A percentile compares a stretch with the other conserved stretches of the same genome.
Evolutionary conservation across 2,797 vertebrate genomes (phyloP).

Genomic region (Botia kubotai): DNA sequence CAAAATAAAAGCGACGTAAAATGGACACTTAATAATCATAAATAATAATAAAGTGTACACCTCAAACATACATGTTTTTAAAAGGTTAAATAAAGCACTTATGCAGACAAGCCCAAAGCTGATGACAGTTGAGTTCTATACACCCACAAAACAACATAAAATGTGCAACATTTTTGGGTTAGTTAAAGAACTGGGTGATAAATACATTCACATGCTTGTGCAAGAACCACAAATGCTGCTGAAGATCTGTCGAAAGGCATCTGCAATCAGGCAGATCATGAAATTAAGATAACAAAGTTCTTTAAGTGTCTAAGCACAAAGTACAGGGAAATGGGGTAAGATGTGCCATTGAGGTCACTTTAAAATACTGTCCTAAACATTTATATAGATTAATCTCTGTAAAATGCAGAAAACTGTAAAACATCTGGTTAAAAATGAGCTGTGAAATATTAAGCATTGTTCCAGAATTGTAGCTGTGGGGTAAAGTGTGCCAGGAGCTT

Average conservation of each 20-base stretch:
- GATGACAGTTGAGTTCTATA: neutral
- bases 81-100: conserved; percentile 65
- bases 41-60: conserved; percentile 61
- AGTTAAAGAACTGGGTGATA: neutral
- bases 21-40: conserved; percentile 39
- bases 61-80: conserved; percentile 8
- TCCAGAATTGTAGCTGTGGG: neutral
- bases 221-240: conserved; percentile 20
- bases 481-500: neutral
- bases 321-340: neutral
- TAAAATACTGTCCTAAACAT: too few species aligned
- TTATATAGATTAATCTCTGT: too few species aligned
- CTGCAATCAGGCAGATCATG: conserved; percentile 9
- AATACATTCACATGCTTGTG: conserved; percentile 45
- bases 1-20: neutral
- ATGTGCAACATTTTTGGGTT: conserved; percentile 9
- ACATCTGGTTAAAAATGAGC: too few species aligned
- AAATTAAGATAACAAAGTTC: conserved; percentile 1
- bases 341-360: neutral
- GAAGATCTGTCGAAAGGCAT: conserved; percentile 31
- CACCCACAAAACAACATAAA: neutral
- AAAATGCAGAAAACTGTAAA: too few species aligned
- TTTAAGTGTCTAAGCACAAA: neutral
- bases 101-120: conserved; percentile 37
- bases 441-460: neutral